Evolutionary conservation across 35 echinoderm and acorn worm species (phyloP).

Genomic region (Diadema setosum): DNA sequence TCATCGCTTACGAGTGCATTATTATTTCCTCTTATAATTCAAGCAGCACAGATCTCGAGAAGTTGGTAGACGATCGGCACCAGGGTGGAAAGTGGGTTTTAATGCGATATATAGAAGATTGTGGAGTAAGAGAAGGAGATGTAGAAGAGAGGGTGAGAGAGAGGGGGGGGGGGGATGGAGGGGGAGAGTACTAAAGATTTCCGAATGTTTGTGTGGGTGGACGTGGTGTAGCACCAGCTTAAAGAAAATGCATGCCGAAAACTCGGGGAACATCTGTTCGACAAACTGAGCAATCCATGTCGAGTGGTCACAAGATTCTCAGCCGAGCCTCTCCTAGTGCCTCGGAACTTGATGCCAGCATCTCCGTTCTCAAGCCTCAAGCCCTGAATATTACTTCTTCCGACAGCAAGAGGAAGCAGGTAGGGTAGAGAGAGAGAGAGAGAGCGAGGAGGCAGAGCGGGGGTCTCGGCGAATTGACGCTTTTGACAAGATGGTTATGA

Average conservation of each 20-base stretch:
- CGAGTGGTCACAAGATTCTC: too few relatives aligned
- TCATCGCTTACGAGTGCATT: constrained; percentile 1
- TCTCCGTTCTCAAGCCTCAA: too few relatives aligned
- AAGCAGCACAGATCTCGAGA: background rate
- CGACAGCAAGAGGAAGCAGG: too few relatives aligned
- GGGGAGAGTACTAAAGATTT: too few relatives aligned
- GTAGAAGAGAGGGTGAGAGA: background rate
- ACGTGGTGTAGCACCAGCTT: too few relatives aligned
- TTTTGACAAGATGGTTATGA: background rate
- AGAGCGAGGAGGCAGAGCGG: background rate
- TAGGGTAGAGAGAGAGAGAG: background rate
- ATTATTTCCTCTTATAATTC: constrained; percentile 29
- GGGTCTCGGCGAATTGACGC: background rate
- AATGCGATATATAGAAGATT: background rate
- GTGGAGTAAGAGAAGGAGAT: background rate
- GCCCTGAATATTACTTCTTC: too few relatives aligned
- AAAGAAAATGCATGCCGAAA: too few relatives aligned
- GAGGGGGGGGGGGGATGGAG: background rate
- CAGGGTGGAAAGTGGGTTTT: background rate
- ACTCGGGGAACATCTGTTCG: too few relatives aligned
- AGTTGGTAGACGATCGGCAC: background rate
- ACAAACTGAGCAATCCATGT: too few relatives aligned
- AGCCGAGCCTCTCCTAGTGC: too few relatives aligned
- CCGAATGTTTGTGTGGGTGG: too few relatives aligned
- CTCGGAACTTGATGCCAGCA: too few relatives aligned